phyloP scores from a whole-genome alignment of 2,888 invertebrate genomes.

The Seira ritae region DNA sequence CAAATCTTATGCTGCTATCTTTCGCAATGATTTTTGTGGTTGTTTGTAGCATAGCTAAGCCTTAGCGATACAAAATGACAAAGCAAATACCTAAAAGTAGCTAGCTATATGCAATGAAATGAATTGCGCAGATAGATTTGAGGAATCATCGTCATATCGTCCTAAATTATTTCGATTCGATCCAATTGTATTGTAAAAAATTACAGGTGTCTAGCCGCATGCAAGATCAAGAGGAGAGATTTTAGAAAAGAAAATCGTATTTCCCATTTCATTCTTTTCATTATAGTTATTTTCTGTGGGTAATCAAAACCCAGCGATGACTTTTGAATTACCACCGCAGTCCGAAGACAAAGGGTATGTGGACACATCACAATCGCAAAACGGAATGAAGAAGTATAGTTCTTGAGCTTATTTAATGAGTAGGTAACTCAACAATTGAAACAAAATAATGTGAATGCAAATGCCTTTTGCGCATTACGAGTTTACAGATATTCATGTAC shows the following conservation, averaged over 20 bases:
- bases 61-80: not conserved
- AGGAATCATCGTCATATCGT: not conserved
- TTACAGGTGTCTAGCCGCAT: conserved; percentile 7
- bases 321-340: not conserved
- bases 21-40: not conserved
- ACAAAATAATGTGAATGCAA: not conserved
- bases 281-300: conserved; percentile 11
- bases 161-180: not conserved
- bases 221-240: not conserved
- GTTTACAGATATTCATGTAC: not conserved
- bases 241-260: conserved; percentile 4
- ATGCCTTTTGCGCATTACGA: not conserved
- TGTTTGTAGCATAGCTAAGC: too few species aligned
- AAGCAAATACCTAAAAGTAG: not conserved
- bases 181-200: conserved; percentile 4
- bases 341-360: not conserved
- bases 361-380: not conserved
- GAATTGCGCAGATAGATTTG: not conserved
- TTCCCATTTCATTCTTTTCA: conserved; percentile 6
- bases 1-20: not conserved
- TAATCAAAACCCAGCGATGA: not conserved
- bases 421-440: not conserved
- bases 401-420: not conserved
- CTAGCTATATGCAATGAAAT: not conserved
- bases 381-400: not conserved